Base-by-base conservation (phyloP, 30 jellyfish, hydroid and myxozoan genomes). In the Chironex yamaguchii region DNA sequence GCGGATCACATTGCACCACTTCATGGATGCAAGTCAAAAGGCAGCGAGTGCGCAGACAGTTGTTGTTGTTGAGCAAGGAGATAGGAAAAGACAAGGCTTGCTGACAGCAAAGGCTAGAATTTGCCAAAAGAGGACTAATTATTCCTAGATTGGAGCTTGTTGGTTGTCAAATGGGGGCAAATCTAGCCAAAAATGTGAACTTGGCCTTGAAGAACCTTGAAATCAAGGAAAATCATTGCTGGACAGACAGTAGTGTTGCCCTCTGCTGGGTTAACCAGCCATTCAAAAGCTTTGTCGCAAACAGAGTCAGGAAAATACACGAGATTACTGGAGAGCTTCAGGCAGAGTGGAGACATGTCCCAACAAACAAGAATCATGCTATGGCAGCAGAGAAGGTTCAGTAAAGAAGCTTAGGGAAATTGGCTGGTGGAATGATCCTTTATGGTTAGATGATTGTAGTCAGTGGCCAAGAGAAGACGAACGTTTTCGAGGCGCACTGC, bases 181-280 rank as follows among this genome's bases (percentile, higher is more conserved):
- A 79, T 4, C 24, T 79, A 36, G 90, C 90, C 63, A 52, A 34
- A n/a, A 79, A 79, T 35, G 48, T 65, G 17, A 79, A 79, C 27
- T 62, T 35, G 3, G 90, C 82, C 23, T 35, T 79, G 30, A 63
- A 63, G 53, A 48, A 73, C 42, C 49, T 71, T 81, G 82, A 81
- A 26, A 62, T 79, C 3, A 62, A 4, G 1, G 72, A 28, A 52
- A 62, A 79, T 52, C n/a, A 52, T 34, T 62, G 82, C 53, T 79
- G 89, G 89, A 77, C 80, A 28, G 89, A 77, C 68, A 77, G 89
- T n/a, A n/a, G n/a, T n/a, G 77, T 72, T 36, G 74, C 86, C 3
- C 2, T 72, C 0, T 72, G 86, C 2, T 72, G 86, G 86, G 29
- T 72, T 42, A 30, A 0, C 22, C 35, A 42, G 49, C 86, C 86